Evolutionary conservation across 2,113 vertebrate genomes (phyloP), one percentile per base, ranked within the genome.

Genomic region (Camelus bactrianus): DNA sequence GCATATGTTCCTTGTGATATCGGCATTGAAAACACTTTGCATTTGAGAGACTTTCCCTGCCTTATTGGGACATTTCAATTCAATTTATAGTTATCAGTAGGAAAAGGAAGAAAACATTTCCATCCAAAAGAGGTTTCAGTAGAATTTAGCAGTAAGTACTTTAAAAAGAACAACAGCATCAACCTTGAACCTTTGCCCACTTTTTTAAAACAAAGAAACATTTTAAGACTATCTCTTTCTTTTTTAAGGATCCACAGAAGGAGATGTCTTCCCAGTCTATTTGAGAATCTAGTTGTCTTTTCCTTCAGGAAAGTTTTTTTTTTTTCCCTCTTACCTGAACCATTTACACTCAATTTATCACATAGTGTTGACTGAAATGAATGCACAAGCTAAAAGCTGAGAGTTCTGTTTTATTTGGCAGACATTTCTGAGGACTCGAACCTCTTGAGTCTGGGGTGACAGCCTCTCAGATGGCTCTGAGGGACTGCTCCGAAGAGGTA

Each of bases 11-110:
- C 79, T 94, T 97, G 96, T 95, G 96, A 97, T 96, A 95, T 90
- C 90, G 96, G 79, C 91, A 93, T 96, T 95, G 95, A 97, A 98
- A 98, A 98, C 93, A 98, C 95, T 97, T 98, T 96, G 70, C 94
- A 91, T 98, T 97, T 96, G 93, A 96, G 84, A 96, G 95, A 98
- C 96, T 97, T 98, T 97, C 93, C 69, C 94, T 97, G 96, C 88
- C 80, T 62, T 94, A 95, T 93, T 96, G 91, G 95, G 95, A 96
- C 72, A 96, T 95, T 97, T 96, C 93, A 89, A 94, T 52, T 97
- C 91, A 96, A 96, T 96, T 97, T 96, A 95, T 96, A 91, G 85
- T 97, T 92, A 97, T 97, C 89, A 91, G 90, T 93, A 62, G 32
- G 62, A 91, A 87, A 87, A 88, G 85, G 97, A 97, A 95, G 69